Base-by-base conservation (phyloP, 2,888 invertebrate species). In the Petrolisthes manimaculis region DNA sequence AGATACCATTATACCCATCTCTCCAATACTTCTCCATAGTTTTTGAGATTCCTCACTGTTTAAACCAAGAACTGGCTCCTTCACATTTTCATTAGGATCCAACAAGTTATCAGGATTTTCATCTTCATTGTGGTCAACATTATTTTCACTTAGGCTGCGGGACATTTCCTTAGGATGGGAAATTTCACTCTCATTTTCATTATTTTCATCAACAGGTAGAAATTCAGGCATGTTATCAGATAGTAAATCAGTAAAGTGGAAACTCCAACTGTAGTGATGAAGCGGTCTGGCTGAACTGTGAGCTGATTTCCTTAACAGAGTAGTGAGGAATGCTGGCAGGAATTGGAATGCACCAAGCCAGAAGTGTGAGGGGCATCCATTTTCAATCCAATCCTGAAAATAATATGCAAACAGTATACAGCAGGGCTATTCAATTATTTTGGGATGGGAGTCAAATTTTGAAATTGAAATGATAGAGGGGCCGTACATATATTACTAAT, bases 311-410 rank as follows among this genome's bases (percentile, higher is more conserved):
- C 90, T 85, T 9, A 88, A 77, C n/a, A 88, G 67, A 4, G 79
- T 85, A 24, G 83, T 83, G 18, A 90, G 80, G 67, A 90, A 90
- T 53, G 90, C 88, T 4, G 88, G 88, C 9, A 90, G 81, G 75
- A 86, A 88, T 54, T 88, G 90, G 53, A 90, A 90, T 55, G 82
- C 86, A 21, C 88, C 90, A 4, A 90, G 61, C 56, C 85, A 81
- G 61, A 86, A 88, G 67, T 85, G 51, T 79, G 74, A 71, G 8
- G 88, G 90, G 12, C 83, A 86, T 1, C 88, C 90, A 61, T 67
- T 78, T n/a, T 86, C 74, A 12, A 90, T 67, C 90, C 88, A 88
- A 21, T 82, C 83, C 90, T 89, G 86, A 74, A 61, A 84, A 21
- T 37, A 37, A 37, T 37, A 37, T 37, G 37, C 37, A 37, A 37